Evolutionary conservation across 2,113 vertebrate genomes (phyloP).

Genomic region (Pollachius pollachius): DNA sequence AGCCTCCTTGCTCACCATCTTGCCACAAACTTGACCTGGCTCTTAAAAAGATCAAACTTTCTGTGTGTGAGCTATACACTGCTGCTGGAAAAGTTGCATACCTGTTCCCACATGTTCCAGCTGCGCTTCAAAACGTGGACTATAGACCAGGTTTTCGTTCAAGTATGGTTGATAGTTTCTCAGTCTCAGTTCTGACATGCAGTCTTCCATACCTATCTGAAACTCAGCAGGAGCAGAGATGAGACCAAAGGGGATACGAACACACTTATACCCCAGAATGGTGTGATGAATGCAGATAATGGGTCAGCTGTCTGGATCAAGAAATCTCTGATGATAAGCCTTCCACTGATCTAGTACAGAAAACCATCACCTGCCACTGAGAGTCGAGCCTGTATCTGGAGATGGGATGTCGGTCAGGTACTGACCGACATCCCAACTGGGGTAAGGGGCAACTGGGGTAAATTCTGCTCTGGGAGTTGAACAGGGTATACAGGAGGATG

Average conservation of each 20-base stretch:
- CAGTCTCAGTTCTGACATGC: neutral
- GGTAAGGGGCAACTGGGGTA: neutral
- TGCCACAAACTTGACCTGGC: conserved; percentile 18
- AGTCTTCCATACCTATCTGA: neutral
- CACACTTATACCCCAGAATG: neutral
- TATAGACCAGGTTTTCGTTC: conserved; percentile 22
- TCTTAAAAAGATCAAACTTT: conserved; percentile 38
- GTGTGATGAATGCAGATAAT: neutral
- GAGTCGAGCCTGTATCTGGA: neutral
- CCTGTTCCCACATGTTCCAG: conserved; percentile 14
- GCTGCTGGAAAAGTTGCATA: conserved; percentile 18
- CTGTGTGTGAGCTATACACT: conserved; percentile 31
- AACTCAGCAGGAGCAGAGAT: neutral
- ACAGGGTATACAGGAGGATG: neutral
- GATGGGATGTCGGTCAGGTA: neutral
- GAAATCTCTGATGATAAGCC: neutral
- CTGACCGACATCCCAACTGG: neutral
- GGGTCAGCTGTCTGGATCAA: neutral
- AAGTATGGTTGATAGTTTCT: conserved; percentile 12
- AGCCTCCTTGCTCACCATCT: conserved; percentile 17
- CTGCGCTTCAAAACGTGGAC: conserved; percentile 19
- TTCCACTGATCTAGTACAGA: neutral
- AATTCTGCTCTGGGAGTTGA: neutral
- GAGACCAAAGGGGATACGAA: neutral
- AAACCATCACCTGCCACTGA: neutral